Percentiles rank a stretch among this genome's conserved stretches.
phyloP scores from a whole-genome alignment of 2,888 invertebrate genomes.

The Nebria brevicollis region DNA sequence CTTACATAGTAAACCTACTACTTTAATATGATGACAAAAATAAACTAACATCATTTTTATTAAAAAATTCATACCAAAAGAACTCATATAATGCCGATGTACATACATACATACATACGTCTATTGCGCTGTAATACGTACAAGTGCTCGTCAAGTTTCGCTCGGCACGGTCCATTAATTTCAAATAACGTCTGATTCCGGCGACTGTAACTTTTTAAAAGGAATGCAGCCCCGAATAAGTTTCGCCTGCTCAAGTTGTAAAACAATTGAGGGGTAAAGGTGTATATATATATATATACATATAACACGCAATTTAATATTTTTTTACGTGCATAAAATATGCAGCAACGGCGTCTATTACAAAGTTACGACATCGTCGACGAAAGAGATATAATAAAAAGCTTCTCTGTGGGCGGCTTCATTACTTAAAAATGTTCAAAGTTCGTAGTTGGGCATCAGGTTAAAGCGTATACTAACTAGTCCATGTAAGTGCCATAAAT shows the following conservation, averaged over 20 bases:
- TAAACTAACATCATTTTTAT: no score
- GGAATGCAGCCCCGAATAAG: conserved; percentile 23
- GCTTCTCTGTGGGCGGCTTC: conserved; percentile 33
- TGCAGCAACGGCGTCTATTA: conserved; percentile 45
- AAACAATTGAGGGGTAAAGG: conserved; percentile 46
- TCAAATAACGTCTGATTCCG: conserved; percentile 30
- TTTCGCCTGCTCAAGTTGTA: conserved; percentile 38
- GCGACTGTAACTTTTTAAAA: conserved; percentile 46
- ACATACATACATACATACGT: no score
- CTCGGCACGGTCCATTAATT: conserved; percentile 42
- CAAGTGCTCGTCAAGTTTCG: conserved; percentile 12
- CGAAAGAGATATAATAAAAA: conserved; percentile 32
- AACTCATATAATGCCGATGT: no score
- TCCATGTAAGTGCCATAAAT: conserved; percentile 65
- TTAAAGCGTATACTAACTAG: conserved; percentile 20
- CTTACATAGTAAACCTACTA: no score
- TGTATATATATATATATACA: not conserved
- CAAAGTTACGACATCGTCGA: conserved; percentile 35
- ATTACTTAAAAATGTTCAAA: conserved; percentile 52
- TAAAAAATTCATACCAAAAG: no score
- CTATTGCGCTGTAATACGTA: not conserved
- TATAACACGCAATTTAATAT: conserved; percentile 46
- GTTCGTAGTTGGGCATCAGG: conserved; percentile 43
- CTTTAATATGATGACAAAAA: no score
- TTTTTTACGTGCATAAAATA: conserved; percentile 48